Evolutionary conservation across 2,797 vertebrate species (phyloP), one percentile per base, ranked within the genome.

Genomic region (Apodemus agrarius): DNA sequence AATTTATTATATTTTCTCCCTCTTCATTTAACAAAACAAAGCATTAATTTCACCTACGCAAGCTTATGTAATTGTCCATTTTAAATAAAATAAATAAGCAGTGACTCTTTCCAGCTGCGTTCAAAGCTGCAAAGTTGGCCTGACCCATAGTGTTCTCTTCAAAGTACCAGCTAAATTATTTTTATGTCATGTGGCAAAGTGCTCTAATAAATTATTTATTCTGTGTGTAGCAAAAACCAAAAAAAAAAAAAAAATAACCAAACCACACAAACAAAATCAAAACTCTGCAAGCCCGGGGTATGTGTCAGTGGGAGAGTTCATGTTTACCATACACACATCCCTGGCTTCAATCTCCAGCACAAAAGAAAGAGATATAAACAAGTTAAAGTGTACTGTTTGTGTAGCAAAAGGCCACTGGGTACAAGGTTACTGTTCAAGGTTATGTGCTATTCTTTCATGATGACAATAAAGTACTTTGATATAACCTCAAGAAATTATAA

Each of bases 401-500:
- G 72, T 72, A 92, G 34, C 40, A 10, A 63, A 91, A 90, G 43
- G 9, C 52, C 67, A 75, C 31, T 95, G 74, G 91, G 31, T 74
- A 94, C 82, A 92, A 92, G 46, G 13, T 80, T 57, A 80, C 87
- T 96, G 72, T 37, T 92, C 14, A 54, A 92, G 94, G 85, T 43
- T 69, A 65, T 34, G 12, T 90, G 26, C 67, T 69, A 74, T 78
- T 95, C n/a, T 67, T 95, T 94, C 61, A 89, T 40, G 80, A 10
- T 54, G 75, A 59, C 74, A 96, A 92, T 46, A 89, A 84, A 88
- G 79, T 69, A 72, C 4, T 65, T 97, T 78, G n/a, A 31, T 29
- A 94, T 81, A 93, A 90, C 7, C 13, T 91, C 84, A 92, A 93
- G 57, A 96, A 94, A 88, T 63, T 84, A n/a, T 59, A 57, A 95